Percentiles rank a stretch among this genome's conserved stretches.
These are phyloP conservation scores for Coracias cyanogaster DNA, from an alignment of 2,797 vertebrate species.

Conservation along the genomic window DNA sequence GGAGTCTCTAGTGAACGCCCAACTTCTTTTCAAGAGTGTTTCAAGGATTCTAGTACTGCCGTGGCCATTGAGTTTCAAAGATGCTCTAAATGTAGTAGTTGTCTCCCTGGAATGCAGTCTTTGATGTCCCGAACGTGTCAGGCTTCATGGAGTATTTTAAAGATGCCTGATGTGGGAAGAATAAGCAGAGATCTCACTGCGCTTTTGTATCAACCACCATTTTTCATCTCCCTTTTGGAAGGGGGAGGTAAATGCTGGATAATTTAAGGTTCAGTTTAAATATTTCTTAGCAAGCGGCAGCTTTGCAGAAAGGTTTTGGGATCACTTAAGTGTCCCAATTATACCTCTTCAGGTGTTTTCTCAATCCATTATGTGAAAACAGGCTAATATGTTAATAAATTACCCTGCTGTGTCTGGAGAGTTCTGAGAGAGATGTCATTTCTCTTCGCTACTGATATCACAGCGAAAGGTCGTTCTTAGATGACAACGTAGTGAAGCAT, in stretches of 20 bases:
- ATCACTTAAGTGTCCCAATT: not conserved
- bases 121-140: not conserved
- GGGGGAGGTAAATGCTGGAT: not conserved
- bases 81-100: not conserved
- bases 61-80: not conserved
- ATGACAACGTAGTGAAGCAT: not conserved
- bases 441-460: not conserved
- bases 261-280: not conserved
- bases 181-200: not conserved
- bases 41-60: not conserved
- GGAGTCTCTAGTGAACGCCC: not conserved
- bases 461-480: not conserved
- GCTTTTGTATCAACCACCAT: not conserved
- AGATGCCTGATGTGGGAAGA: not conserved
- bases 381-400: not conserved
- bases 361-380: not conserved
- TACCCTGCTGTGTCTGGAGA: not conserved
- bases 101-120: not conserved
- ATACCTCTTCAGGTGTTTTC: not conserved
- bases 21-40: not conserved
- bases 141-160: not conserved
- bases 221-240: not conserved
- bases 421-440: not conserved
- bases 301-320: not conserved
- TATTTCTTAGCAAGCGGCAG: not conserved